Base-by-base conservation (phyloP, 2,797 vertebrate genomes). In the Acrocephalus scirpaceus region DNA sequence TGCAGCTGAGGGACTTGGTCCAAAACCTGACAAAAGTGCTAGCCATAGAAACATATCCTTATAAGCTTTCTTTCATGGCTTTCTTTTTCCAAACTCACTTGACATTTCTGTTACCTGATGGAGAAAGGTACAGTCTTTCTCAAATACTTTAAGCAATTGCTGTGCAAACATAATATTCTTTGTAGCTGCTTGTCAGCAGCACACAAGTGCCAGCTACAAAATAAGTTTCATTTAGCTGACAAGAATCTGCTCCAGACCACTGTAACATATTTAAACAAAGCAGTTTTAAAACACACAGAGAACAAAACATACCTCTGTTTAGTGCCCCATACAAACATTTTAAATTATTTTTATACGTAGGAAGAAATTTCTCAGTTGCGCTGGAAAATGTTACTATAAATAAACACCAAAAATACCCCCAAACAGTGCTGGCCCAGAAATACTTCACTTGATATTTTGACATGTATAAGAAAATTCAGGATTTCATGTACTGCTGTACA, bases 281-380 rank as follows among this genome's bases (percentile, higher is more conserved):
- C 16, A 10, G 7, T 66, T 90, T 86, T 73, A 78, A 92, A 84
- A 50, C 20, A 72, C 21, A 32, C 11, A 32, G 27, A 57, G 80
- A 92, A 92, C 60, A 85, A 88, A 88, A 92, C 18, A 27, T 26
- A 73, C 25, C 77, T 92, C 73, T 96, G 79, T 90, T 83, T 81
- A 86, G 60, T 86, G 34, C 13, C 36, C 36, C 12, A 21, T 62
- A 58, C 18, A 29, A n/a, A 62, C 65, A 50, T 86, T 90, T 78
- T 70, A 11, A 86, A 88, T 90, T 93, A 40, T 86, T 95, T 94
- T 92, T 89, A 11, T 77, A 67, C 2, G 9, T 29, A 65, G 8
- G 9, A 81, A 51, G 47, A 75, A 65, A 78, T 81, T 84, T 81
- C 61, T 90, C 48, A 50, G 25, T 85, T 93, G 57, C 9, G 4